Evolutionary conservation across 2,888 invertebrate species (phyloP), one percentile per base, ranked within the genome.

Genomic region (Drosophila austrosaltans): DNA sequence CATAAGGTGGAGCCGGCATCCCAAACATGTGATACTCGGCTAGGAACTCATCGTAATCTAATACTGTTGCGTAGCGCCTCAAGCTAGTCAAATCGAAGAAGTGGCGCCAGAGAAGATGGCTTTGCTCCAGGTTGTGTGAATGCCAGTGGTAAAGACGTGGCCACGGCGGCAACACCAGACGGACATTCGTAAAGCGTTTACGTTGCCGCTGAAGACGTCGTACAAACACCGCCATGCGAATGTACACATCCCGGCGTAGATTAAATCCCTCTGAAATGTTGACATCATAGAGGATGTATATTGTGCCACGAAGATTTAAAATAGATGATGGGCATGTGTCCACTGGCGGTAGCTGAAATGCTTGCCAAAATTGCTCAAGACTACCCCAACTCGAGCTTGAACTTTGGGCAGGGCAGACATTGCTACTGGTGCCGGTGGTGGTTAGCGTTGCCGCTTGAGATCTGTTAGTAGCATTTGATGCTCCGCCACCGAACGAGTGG

Each of bases 201-300:
- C 92, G 91, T 66, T 93, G 93, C 68, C 94, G 93, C 63, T 48
- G 48, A 48, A 98, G 93, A 69, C 95, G 94, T 36, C 95, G 94
- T 0, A 97, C 93, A 90, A 98, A 95, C 57, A 96, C 95, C 1
- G 98, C 98, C 85, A 98, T 94, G 80, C 99, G 94, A 94, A 99
- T 96, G 89, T 98, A 99, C 1, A 99, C 99, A 93, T 99, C 99
- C 40, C 99, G 94, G 16, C 98, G 94, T 73, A 99, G 94, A 93
- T 99, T 99, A 90, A 99, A 99, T 0, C 99, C 99, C 93, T 99
- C 99, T 0, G 97, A 96, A 2, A 96, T 96, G 93, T 99, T 99
- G 0, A 99, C 96, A 91, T 98, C 98, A 92, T 98, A 99, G 59
- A 99, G 94, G 64, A 99, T 92, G 88, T 96, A 97, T 53, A 91